These are phyloP conservation scores for Lasiurus cinereus DNA, from an alignment of 2,113 vertebrate genomes.

Conservation along the genomic window DNA sequence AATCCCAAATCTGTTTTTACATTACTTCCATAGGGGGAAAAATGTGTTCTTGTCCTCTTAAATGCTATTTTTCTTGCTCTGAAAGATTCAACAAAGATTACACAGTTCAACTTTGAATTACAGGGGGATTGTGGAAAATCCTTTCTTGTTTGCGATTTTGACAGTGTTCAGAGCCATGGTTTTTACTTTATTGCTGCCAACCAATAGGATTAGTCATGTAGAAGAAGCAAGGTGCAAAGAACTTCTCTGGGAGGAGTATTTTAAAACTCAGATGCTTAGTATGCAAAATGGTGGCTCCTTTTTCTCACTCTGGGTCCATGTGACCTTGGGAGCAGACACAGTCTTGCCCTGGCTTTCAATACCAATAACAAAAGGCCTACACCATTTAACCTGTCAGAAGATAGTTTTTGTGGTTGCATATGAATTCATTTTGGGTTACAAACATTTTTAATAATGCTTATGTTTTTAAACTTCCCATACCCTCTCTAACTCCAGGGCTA, in stretches of 20 bases:
- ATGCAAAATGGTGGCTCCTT: background rate
- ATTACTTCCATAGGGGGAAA: background rate
- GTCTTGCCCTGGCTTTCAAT: background rate
- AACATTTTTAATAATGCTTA: conserved; percentile 19
- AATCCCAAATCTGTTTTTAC: conserved; percentile 32
- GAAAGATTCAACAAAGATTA: background rate
- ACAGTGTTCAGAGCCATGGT: background rate
- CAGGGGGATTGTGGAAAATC: background rate
- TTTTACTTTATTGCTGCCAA: background rate
- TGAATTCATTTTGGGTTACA: conserved; percentile 57
- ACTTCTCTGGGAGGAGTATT: background rate
- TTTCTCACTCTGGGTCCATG: background rate
- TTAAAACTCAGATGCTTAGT: background rate
- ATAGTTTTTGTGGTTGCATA: background rate
- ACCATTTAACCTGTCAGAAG: background rate
- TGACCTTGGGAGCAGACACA: background rate
- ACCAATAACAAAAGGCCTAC: background rate
- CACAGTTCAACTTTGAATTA: conserved; percentile 29
- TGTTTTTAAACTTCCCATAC: conserved; percentile 47
- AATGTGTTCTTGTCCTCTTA: background rate
- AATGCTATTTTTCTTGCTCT: conserved; percentile 38
- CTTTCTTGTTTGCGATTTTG: conserved; percentile 4
- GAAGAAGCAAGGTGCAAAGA: background rate
- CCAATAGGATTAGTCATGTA: background rate
- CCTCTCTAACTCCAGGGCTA: conserved; percentile 5